phyloP scores from a whole-genome alignment of 1,140 invertebrate species.

The Drosophila punjabiensis region DNA sequence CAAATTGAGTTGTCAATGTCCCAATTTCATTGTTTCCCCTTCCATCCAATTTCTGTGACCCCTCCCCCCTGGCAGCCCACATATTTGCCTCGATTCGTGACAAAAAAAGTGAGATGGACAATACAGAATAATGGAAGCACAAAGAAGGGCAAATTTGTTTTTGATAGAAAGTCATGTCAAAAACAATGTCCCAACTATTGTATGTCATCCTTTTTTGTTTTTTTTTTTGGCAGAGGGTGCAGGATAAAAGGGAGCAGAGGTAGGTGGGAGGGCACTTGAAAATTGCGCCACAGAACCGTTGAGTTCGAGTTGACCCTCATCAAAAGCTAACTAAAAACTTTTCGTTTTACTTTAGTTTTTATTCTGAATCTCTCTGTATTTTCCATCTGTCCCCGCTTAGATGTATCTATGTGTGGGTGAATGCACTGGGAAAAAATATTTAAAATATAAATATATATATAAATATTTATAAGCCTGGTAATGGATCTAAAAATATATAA shows the following conservation, averaged over 20 bases:
- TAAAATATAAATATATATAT: no score
- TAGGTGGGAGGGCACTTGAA: constrained; percentile 60
- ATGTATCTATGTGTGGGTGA: constrained; percentile 21
- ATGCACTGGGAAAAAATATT: background rate
- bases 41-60: background rate
- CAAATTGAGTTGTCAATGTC: constrained; percentile 50
- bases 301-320: constrained; percentile 82
- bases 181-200: constrained; percentile 81
- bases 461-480: no score
- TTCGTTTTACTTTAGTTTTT: constrained; percentile 73
- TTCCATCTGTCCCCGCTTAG: constrained; percentile 7
- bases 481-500: no score
- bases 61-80: constrained; percentile 18
- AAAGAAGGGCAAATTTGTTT: constrained; percentile 81
- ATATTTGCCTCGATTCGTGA: constrained; percentile 55
- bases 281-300: constrained; percentile 69
- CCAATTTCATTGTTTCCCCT: constrained; percentile 12
- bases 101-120: constrained; percentile 38
- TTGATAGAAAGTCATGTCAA: constrained; percentile 84
- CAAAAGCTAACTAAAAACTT: constrained; percentile 84
- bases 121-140: constrained; percentile 66
- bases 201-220: constrained; percentile 56
- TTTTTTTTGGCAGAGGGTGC: constrained; percentile 5
- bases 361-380: constrained; percentile 27
- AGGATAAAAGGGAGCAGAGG: background rate